These are phyloP conservation scores for Zaprionus capensis DNA, from an alignment of 1,140 invertebrate genomes.

Conservation along the genomic window DNA sequence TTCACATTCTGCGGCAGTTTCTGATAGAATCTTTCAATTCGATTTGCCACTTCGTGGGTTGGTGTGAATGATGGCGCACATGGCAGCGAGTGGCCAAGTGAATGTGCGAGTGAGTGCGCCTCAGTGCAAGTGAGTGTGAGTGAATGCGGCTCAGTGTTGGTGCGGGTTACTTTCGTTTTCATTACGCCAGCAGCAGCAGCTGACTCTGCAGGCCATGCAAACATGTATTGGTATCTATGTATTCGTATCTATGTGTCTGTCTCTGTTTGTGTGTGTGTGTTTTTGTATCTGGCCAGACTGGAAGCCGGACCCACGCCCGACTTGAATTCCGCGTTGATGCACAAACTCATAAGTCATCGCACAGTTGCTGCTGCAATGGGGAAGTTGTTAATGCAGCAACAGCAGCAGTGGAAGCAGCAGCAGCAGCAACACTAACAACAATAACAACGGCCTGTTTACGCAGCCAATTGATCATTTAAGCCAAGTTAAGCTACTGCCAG, in stretches of 20 bases:
- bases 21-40: not conserved
- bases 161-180: slow-evolving; percentile 76
- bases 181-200: slow-evolving; percentile 51
- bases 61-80: slow-evolving; percentile 53
- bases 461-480: slow-evolving; percentile 80
- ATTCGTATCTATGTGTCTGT: not conserved
- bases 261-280: not conserved
- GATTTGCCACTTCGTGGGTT: slow-evolving; percentile 38
- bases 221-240: not conserved
- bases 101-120: slow-evolving; percentile 6
- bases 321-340: slow-evolving; percentile 77
- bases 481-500: slow-evolving; percentile 53
- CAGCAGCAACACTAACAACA: slow-evolving; percentile 25
- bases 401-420: slow-evolving; percentile 24
- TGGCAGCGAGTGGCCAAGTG: not conserved
- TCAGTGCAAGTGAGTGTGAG: slow-evolving; percentile 33
- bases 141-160: slow-evolving; percentile 20
- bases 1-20: not conserved
- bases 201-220: slow-evolving; percentile 36
- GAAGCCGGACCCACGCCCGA: slow-evolving; percentile 37
- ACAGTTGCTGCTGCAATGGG: slow-evolving; percentile 60
- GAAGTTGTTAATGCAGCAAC: slow-evolving; percentile 77
- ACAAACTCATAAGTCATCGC: slow-evolving; percentile 76
- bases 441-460: slow-evolving; percentile 61
- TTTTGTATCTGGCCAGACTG: slow-evolving; percentile 13